These are phyloP conservation scores for Champsocephalus esox DNA, from an alignment of 2,797 vertebrate genomes.

Conservation along the genomic window DNA sequence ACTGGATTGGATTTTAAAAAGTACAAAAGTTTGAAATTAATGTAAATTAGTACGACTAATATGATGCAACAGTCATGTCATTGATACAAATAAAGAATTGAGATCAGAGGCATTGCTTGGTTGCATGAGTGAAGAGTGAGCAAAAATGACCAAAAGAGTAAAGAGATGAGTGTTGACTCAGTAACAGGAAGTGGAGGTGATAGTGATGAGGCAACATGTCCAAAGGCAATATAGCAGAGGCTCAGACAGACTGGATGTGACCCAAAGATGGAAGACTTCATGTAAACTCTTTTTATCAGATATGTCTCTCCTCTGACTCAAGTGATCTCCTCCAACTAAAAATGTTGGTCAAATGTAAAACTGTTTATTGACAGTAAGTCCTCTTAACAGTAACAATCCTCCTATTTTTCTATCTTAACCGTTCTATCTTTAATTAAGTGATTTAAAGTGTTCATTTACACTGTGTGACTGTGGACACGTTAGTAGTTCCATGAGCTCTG, in stretches of 20 bases:
- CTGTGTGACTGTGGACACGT: neutral
- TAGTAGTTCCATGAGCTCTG: neutral
- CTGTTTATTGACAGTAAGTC: neutral
- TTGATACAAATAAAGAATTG: neutral
- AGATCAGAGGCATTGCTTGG: neutral
- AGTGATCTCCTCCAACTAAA: neutral
- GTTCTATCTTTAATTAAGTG: neutral
- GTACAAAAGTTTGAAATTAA: no score
- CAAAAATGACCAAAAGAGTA: neutral
- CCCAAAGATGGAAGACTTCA: neutral
- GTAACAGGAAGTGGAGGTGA: slow-evolving; percentile 8
- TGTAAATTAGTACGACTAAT: no score
- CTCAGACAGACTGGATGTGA: neutral
- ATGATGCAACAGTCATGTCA: no score
- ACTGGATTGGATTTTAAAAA: no score
- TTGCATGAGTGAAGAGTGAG: neutral
- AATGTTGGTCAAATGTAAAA: neutral
- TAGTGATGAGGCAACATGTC: neutral
- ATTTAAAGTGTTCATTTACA: neutral
- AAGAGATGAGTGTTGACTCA: neutral
- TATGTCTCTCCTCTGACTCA: neutral
- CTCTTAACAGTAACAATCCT: neutral
- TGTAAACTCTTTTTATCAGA: neutral
- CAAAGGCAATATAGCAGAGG: neutral
- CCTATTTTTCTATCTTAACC: neutral